Evolutionary conservation across 2,113 vertebrate species (phyloP), one percentile per base, ranked within the genome.

Genomic region (Elaphurus davidianus): DNA sequence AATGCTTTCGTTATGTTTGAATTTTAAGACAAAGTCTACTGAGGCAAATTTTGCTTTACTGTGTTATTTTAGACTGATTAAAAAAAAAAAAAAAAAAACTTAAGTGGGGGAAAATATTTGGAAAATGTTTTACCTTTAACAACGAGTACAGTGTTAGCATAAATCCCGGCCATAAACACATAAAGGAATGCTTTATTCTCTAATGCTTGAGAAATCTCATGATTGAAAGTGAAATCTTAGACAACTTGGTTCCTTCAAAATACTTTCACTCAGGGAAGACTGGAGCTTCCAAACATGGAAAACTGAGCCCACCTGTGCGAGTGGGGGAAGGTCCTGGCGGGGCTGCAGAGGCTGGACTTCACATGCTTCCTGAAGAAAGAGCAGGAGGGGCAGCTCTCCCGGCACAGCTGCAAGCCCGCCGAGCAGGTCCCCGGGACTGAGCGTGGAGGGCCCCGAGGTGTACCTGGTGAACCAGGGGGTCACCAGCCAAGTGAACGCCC

Each of bases 371-470:
- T 40, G 40, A 40, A 62, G 13, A 62, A 14, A 62, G 60, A 45
- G 6, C 13, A 28, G 4, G 59, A 60, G 60, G 60, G 28, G 13
- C 60, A 62, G 13, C 13, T 62, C 60, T 28, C 30, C 60, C 30
- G 0, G 1, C 60, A 62, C 13, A 62, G 13, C 60, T 30, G 60
- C 60, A 15, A 30, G 28, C 28, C 6, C 28, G 15, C 28, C 1
- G 0, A 62, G 60, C 60, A 30, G 28, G 6, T 62, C 28, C 6
- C 60, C 0, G 6, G 60, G 13, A 14, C 60, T 62, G 99, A 62
- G 13, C 3, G 0, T 0, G 1, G 28, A 13, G 30, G 60, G 30
- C 28, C 40, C 60, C 1, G 0, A 60, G 13, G 59, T 45, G 43
- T 7, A 45, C 43, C 43, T 45, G 43, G 43, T 45, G 43, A 43